phyloP scores from a whole-genome alignment of 2,113 vertebrate species.

The Ursus arctos region DNA sequence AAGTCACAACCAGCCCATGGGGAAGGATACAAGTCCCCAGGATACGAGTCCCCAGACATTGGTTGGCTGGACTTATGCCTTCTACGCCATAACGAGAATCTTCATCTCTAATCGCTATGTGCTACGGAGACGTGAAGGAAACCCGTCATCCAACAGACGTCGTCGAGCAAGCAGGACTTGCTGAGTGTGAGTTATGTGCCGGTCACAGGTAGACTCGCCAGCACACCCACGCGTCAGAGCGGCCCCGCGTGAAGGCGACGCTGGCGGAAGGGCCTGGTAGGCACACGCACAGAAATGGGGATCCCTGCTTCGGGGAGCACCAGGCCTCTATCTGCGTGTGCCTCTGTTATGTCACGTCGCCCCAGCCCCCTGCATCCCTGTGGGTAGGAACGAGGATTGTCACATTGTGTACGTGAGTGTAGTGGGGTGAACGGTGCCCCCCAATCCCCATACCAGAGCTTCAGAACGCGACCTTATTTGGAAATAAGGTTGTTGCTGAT shows the following conservation, averaged over 20 bases:
- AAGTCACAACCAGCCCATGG: rapidly evolving
- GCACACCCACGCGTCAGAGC: rapidly evolving
- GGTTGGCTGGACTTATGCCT: neutral
- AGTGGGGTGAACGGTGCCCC: rapidly evolving
- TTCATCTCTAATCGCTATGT: too few species aligned
- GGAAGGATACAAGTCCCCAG: too few species aligned
- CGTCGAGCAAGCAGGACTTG: neutral
- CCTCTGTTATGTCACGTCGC: rapidly evolving
- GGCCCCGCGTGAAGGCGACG: too few species aligned
- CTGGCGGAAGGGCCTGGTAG: neutral
- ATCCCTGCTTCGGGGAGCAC: neutral
- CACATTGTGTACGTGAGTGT: rapidly evolving
- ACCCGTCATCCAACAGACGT: neutral
- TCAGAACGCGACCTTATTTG: neutral
- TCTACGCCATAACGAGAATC: neutral
- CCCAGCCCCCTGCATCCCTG: rapidly evolving
- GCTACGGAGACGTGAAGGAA: rapidly evolving
- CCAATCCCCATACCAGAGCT: neutral
- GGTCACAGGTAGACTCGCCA: too few species aligned
- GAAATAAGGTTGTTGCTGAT: neutral
- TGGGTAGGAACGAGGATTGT: rapidly evolving
- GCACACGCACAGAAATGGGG: rapidly evolving
- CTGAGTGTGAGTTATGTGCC: neutral
- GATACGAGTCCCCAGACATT: rapidly evolving
- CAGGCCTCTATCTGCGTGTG: rapidly evolving